These are phyloP conservation scores for Onychostoma macrolepis DNA, from an alignment of 2,113 vertebrate genomes.

Conservation along the genomic window DNA sequence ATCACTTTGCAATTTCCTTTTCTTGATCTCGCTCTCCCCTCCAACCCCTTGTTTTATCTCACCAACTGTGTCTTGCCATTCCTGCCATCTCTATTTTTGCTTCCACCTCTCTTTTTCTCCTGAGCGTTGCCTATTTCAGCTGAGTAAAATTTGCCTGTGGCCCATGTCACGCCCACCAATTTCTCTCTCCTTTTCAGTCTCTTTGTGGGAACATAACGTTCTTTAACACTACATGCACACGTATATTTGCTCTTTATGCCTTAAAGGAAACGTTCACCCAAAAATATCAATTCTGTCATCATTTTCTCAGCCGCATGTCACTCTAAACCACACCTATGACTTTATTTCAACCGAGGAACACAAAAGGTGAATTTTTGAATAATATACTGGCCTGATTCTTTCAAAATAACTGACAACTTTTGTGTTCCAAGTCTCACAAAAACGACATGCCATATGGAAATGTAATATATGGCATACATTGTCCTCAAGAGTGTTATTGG, in stretches of 20 bases:
- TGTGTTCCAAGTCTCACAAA: not conserved
- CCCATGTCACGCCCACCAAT: constrained; percentile 25
- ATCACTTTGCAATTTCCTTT: not conserved
- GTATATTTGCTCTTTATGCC: not conserved
- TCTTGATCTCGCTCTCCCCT: constrained; percentile 3
- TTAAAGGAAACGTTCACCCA: not conserved
- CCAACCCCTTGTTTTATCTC: not conserved
- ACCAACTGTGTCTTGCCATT: not conserved
- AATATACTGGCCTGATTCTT: constrained; percentile 8
- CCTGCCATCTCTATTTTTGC: constrained; percentile 26
- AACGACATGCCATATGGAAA: not conserved
- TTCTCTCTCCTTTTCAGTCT: not conserved
- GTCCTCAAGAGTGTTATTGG: not conserved
- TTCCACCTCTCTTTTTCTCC: constrained; percentile 7
- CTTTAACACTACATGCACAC: not conserved
- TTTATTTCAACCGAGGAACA: not conserved
- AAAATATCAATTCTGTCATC: not conserved
- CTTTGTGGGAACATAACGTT: constrained; percentile 5
- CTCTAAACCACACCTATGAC: not conserved
- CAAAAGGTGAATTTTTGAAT: not conserved
- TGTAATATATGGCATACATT: not conserved
- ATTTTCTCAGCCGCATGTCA: not conserved
- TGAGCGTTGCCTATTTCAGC: not conserved
- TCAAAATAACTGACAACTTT: constrained; percentile 6
- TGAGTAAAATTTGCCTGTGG: constrained; percentile 6